Percentiles rank a stretch among this genome's conserved stretches.
phyloP scores from a whole-genome alignment of 64 coral and sea anemone genomes.

The Montipora efflorescens region DNA sequence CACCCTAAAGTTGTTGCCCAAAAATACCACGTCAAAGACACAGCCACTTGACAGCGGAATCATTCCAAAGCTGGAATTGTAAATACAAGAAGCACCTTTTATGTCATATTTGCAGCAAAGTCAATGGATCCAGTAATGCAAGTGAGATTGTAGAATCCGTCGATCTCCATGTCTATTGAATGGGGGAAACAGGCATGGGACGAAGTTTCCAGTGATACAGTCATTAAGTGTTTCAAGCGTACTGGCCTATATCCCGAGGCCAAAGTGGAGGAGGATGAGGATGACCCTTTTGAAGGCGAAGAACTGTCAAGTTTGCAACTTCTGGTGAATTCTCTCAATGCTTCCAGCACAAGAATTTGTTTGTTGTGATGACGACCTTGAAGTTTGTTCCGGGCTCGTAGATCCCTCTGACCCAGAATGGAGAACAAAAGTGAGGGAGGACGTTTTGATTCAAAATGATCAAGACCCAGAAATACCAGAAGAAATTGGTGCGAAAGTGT shows the following conservation, averaged over 20 bases:
- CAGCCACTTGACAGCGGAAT: no score
- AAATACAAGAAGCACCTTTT: no score
- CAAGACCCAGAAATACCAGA: no score
- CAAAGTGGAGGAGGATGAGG: neutral
- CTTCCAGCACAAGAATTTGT: neutral
- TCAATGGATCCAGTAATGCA: neutral
- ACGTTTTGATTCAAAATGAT: no score
- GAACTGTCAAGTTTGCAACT: neutral
- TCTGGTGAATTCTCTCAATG: slow-evolving; percentile 1
- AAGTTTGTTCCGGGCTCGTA: neutral
- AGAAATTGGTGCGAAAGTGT: no score
- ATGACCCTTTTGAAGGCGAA: neutral
- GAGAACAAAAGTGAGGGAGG: no score
- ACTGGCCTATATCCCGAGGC: neutral
- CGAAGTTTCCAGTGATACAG: neutral
- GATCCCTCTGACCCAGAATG: no score
- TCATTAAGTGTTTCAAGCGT: neutral
- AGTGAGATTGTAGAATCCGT: no score
- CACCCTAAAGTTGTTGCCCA: no score
- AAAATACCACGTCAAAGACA: no score
- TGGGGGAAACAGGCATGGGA: slow-evolving; percentile 32
- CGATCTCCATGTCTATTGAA: slow-evolving; percentile 8
- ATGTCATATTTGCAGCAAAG: neutral
- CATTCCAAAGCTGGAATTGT: no score
- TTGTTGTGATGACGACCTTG: no score